These are phyloP conservation scores for Cyprichromis sp. DNA, from an alignment of 2,113 vertebrate genomes.

Conservation along the genomic window DNA sequence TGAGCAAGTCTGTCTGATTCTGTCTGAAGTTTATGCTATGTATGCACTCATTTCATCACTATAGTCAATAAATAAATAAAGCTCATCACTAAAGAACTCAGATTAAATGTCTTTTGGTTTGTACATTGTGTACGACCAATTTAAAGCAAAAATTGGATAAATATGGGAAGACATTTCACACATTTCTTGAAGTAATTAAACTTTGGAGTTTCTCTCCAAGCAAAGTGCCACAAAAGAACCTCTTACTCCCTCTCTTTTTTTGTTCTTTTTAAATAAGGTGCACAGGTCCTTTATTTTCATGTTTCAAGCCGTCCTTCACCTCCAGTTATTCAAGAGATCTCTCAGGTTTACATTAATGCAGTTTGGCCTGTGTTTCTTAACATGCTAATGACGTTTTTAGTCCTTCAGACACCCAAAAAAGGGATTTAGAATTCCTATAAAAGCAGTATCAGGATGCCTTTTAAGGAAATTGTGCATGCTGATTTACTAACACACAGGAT, in stretches of 20 bases:
- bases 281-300: neutral
- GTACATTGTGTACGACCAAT: neutral
- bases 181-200: neutral
- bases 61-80: neutral
- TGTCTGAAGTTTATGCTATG: neutral
- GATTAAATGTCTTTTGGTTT: slow-evolving; percentile 2
- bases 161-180: neutral
- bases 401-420: neutral
- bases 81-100: neutral
- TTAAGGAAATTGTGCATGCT: neutral
- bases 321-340: neutral
- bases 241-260: neutral
- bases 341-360: neutral
- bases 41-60: neutral
- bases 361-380: neutral
- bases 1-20: slow-evolving; percentile 11
- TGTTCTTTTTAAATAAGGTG: neutral
- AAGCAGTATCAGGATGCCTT: neutral
- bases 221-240: neutral
- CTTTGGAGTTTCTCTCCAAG: neutral
- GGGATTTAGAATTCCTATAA: neutral
- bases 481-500: neutral
- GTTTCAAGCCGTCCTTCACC: neutral
- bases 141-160: neutral
- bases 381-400: neutral